Evolutionary conservation across 2,888 invertebrate species (phyloP).

Genomic region (Allacma fusca): DNA sequence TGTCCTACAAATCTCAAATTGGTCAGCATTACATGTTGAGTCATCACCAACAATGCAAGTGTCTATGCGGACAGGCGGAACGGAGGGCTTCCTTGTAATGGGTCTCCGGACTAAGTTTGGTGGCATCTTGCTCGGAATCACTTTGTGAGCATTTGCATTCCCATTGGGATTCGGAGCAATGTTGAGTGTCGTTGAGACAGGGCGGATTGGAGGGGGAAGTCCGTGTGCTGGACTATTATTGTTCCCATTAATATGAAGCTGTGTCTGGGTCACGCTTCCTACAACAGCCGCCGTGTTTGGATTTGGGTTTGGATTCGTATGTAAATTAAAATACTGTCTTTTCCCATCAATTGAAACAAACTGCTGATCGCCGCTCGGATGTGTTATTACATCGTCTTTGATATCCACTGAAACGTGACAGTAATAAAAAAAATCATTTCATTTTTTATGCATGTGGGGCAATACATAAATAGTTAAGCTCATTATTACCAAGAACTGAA

Average conservation of each 20-base stretch:
- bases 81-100: conserved; percentile 52
- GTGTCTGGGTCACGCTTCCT: conserved; percentile 40
- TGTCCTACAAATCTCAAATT: conserved; percentile 86
- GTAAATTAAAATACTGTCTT: conserved; percentile 84
- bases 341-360: conserved; percentile 93
- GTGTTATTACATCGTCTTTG: conserved; percentile 73
- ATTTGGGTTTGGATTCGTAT: conserved; percentile 64
- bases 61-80: conserved; percentile 74
- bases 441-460: too few relatives aligned
- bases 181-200: conserved; percentile 36
- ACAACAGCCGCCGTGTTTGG: conserved; percentile 54
- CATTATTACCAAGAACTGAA: too few relatives aligned
- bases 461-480: too few relatives aligned
- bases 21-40: conserved; percentile 85
- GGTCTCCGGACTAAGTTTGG: conserved; percentile 59
- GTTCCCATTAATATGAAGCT: conserved; percentile 12
- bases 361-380: conserved; percentile 79
- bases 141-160: conserved; percentile 25
- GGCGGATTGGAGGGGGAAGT: conserved; percentile 33
- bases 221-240: not conserved
- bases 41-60: conserved; percentile 94
- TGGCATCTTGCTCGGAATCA: conserved; percentile 47
- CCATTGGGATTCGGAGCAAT: conserved; percentile 32
- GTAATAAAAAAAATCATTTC: not conserved
- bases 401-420: conserved; percentile 69